Evolutionary conservation across 2,113 vertebrate genomes (phyloP), one percentile per base, ranked within the genome.

Genomic region (Chaetodon trifascialis): DNA sequence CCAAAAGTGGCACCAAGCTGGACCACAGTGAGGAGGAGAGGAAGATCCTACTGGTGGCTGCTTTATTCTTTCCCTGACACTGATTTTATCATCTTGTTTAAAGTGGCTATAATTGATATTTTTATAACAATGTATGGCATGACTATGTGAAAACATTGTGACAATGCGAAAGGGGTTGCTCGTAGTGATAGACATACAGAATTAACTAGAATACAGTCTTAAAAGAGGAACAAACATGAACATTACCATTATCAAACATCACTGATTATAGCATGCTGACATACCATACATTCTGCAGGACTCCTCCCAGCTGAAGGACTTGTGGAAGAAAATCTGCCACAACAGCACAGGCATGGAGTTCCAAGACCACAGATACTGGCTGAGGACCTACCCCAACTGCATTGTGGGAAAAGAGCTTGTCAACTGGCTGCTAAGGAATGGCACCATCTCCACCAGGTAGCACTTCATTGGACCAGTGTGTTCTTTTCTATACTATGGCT

Each of bases 311-410:
- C 92, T 99, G 54, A 99, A 98, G 88, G 98, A 99, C 70, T 80
- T 99, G 19, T 99, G 98, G 98, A 99, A 98, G 90, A 99, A 98
- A 89, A 98, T 99, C 68, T 99, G 98, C 90, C 96, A 99, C 94
- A 97, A 97, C 88, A 99, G 88, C 79, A 99, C 96, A 2, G 98
- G 98, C 38, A 99, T 99, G 98, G 98, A 99, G 91, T 99, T 99
- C 84, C 98, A 99, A 90, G 98, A 99, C 93, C 98, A 99, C 89
- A 96, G 98, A 23, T 99, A 99, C 84, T 99, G 98, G 98, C 94
- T 99, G 81, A 96, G 98, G 65, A 99, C 98, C 0, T 97, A 99
- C 93, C 98, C 98, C 40, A 99, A 98, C 94, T 99, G 98, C 92
- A 97, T 99, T 84, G 98, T 99, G 80, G 98, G 98, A 91, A 99